phyloP scores from a whole-genome alignment of 2,888 invertebrate species.

The Brachyptera risi region DNA sequence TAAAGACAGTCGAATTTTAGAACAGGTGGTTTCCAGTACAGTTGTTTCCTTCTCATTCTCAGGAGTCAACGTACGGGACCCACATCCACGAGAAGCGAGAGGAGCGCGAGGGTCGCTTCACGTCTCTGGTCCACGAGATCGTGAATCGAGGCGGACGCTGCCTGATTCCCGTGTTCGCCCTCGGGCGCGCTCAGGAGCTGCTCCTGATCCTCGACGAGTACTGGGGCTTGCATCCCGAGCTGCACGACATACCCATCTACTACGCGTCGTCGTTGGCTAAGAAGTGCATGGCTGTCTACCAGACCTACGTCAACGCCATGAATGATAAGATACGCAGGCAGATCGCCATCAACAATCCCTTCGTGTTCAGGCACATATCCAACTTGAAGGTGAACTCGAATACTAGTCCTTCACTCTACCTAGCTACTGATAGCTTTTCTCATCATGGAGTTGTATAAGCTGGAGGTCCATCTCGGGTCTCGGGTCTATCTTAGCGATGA shows the following conservation, averaged over 20 bases:
- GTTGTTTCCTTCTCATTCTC: no score
- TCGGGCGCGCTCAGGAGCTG: slow-evolving; percentile 95
- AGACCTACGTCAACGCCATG: slow-evolving; percentile 99
- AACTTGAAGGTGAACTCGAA: slow-evolving; percentile 79
- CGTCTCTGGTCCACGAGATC: slow-evolving; percentile 88
- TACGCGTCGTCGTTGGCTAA: slow-evolving; percentile 98
- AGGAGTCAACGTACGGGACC: slow-evolving; percentile 98
- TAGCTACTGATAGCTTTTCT: neutral
- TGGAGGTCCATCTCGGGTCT: no score
- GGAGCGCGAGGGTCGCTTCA: slow-evolving; percentile 92
- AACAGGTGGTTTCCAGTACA: no score
- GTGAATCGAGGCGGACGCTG: slow-evolving; percentile 96
- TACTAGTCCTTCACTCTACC: no score
- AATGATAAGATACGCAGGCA: slow-evolving; percentile 94
- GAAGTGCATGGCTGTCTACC: slow-evolving; percentile 99
- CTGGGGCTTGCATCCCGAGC: slow-evolving; percentile 94
- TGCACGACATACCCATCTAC: slow-evolving; percentile 98
- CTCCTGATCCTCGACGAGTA: slow-evolving; percentile 94
- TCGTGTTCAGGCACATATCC: slow-evolving; percentile 96
- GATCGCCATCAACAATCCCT: slow-evolving; percentile 97
- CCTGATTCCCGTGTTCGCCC: slow-evolving; percentile 96
- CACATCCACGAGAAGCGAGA: slow-evolving; percentile 98
- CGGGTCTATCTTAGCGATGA: no score
- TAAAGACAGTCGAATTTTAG: no score
- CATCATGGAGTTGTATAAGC: no score